These are phyloP conservation scores for Alcis repandata DNA, from an alignment of 2,888 invertebrate species.

Conservation along the genomic window DNA sequence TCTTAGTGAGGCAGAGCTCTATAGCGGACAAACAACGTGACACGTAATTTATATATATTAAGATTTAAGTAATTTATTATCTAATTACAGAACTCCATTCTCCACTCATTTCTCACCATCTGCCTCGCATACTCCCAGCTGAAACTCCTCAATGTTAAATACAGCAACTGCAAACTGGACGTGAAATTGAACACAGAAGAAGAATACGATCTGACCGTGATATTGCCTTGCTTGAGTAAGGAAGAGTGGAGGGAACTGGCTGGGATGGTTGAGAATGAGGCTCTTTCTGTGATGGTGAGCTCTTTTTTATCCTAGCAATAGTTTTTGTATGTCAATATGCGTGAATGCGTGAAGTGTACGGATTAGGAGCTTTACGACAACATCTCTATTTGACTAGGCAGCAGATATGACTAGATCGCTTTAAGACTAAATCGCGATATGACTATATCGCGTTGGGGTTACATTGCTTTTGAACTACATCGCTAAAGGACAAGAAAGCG, in stretches of 20 bases:
- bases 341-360: too few species aligned
- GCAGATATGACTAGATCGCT: too few species aligned
- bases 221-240: slow-evolving; percentile 70
- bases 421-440: too few species aligned
- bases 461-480: too few species aligned
- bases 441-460: too few species aligned
- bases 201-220: slow-evolving; percentile 59
- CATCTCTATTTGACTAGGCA: too few species aligned
- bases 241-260: slow-evolving; percentile 69
- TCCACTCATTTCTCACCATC: slow-evolving; percentile 67
- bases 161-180: slow-evolving; percentile 69
- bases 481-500: too few species aligned
- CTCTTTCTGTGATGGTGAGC: slow-evolving; percentile 69
- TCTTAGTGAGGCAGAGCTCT: too few species aligned
- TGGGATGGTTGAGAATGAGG: slow-evolving; percentile 57
- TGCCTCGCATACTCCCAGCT: slow-evolving; percentile 69
- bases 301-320: neutral
- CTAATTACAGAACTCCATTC: slow-evolving; percentile 70
- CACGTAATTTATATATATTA: too few species aligned
- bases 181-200: slow-evolving; percentile 51
- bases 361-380: too few species aligned
- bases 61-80: neutral
- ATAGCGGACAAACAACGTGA: too few species aligned
- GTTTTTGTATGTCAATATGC: too few species aligned
- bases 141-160: slow-evolving; percentile 75